Evolutionary conservation across 2,113 vertebrate species (phyloP), one percentile per base, ranked within the genome.

Genomic region (Grus americana): DNA sequence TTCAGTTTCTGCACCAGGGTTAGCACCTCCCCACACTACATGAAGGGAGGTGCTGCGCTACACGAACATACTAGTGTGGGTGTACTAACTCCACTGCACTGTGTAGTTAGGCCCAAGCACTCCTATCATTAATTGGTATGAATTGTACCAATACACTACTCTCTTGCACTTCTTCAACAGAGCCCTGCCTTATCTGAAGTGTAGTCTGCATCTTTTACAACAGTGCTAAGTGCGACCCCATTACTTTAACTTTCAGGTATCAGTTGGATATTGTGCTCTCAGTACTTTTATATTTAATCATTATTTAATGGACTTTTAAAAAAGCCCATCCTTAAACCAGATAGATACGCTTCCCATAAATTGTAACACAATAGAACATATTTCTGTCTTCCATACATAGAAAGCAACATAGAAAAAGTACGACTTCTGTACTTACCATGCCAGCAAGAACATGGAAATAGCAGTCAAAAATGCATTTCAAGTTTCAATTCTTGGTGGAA

Each of bases 21-120:
- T 30, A 50, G 27, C 9, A 57, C 15, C 55, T 50, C 30, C 55
- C 47, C 0, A 0, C 24, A 19, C 12, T 2, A 20, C 27, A 13
- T 1, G 11, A 36, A 54, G 15, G 22, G 15, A 86, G 17, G 38
- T 15, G 2, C 36, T 36, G 50, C 4, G 16, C 27, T 23, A 36
- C 2, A 2, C 1, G 0, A 76, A 49, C 13, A 30, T 8, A 57
- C 20, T 5, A 63, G 34, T 19, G 2, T 2, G 36, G 38, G 32
- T 36, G 21, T 49, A 36, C 42, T 19, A 44, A 73, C 23, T 40
- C 65, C 65, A 32, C 29, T n/a, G 59, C 44, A 32, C 67, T 18
- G 49, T 9, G 6, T 1, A 30, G 34, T 36, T 14, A 58, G 46
- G 42, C 15, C 6, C 65, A 52, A 81, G 21, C 30, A 46, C 21